These are phyloP conservation scores for Anguilla rostrata DNA, from an alignment of 2,113 vertebrate genomes.

Conservation along the genomic window DNA sequence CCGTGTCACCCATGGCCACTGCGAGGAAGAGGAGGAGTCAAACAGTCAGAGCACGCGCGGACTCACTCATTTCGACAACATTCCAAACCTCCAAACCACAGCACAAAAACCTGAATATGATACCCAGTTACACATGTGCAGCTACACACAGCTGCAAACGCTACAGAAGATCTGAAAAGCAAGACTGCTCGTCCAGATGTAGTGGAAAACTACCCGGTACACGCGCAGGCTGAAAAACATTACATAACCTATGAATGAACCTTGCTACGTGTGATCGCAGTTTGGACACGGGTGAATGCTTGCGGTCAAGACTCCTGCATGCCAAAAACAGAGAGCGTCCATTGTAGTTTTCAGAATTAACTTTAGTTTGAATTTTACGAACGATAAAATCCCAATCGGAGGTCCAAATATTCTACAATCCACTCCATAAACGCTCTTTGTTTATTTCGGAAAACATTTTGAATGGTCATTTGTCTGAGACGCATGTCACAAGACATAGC, in stretches of 20 bases:
- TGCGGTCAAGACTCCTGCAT: not conserved
- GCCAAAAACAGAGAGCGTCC: not conserved
- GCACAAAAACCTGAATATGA: too few relatives aligned
- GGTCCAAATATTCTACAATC: not conserved
- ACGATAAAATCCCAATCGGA: not conserved
- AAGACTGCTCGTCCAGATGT: not conserved
- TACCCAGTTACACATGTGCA: not conserved
- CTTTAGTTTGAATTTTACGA: not conserved
- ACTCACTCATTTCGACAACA: not conserved
- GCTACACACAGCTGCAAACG: not conserved
- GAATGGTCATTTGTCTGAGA: not conserved
- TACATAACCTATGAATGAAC: not conserved
- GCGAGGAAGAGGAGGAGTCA: slow-evolving; percentile 36
- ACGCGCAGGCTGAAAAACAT: not conserved
- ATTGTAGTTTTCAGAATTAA: not conserved
- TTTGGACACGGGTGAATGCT: not conserved
- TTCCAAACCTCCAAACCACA: not conserved
- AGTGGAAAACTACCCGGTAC: not conserved
- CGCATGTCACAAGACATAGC: not conserved
- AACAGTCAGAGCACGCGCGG: slow-evolving; percentile 14
- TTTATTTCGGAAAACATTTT: not conserved
- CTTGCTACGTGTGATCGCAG: not conserved
- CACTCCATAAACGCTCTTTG: not conserved
- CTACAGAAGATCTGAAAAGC: not conserved
- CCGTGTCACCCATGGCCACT: slow-evolving; percentile 73